phyloP scores from a whole-genome alignment of 2,888 invertebrate genomes.

The Ormyrus labotus region DNA sequence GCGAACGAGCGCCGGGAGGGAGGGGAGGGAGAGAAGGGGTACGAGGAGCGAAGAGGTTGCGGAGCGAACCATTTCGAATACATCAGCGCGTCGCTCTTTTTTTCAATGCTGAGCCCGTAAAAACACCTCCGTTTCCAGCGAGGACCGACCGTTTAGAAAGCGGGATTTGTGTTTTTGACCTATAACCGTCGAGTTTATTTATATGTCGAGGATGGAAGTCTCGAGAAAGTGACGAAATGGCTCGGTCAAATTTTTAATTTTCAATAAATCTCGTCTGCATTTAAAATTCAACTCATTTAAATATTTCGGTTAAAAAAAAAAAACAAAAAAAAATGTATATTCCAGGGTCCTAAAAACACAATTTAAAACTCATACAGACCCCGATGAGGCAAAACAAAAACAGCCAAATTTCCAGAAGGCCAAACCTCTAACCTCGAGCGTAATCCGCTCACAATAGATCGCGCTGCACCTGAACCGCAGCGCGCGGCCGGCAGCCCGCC shows the following conservation, averaged over 20 bases:
- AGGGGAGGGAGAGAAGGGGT: not conserved
- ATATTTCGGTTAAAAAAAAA: too few relatives aligned
- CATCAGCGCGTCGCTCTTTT: not conserved
- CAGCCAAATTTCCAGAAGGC: not conserved
- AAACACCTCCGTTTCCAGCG: too few relatives aligned
- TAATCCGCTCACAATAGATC: conserved; percentile 6
- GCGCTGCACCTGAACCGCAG: conserved; percentile 4
- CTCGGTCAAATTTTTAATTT: too few relatives aligned
- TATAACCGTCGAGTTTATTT: too few relatives aligned
- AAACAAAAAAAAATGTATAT: too few relatives aligned
- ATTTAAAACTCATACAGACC: not conserved
- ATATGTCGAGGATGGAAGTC: too few relatives aligned
- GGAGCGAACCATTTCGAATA: conserved; percentile 16
- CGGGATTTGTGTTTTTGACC: too few relatives aligned
- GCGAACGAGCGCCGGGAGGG: not conserved
- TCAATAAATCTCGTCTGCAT: too few relatives aligned
- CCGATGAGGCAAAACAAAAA: not conserved
- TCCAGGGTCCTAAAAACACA: not conserved
- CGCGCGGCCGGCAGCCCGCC: not conserved
- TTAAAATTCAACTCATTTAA: too few relatives aligned
- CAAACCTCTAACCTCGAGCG: not conserved
- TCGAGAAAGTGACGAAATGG: too few relatives aligned
- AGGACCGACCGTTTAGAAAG: too few relatives aligned
- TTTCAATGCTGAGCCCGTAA: too few relatives aligned
- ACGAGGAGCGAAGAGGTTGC: not conserved